These are phyloP conservation scores for Chloropsis hardwickii DNA, from an alignment of 2,113 vertebrate species.

Conservation along the genomic window DNA sequence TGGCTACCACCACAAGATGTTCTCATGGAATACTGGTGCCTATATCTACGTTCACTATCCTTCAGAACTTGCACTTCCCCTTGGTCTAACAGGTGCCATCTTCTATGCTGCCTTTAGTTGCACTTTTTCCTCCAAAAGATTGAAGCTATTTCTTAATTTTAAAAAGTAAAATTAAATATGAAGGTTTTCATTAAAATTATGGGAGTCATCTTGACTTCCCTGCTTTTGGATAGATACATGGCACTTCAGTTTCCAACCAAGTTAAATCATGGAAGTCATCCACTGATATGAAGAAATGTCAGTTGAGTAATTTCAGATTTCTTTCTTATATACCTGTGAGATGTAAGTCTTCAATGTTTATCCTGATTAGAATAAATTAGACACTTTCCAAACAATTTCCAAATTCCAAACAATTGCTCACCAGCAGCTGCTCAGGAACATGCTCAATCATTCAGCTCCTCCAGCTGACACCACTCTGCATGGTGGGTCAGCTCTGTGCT, in stretches of 20 bases:
- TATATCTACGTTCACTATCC: neutral
- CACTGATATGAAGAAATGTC: neutral
- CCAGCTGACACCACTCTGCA: neutral
- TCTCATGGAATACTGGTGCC: neutral
- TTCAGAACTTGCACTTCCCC: neutral
- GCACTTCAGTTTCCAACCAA: neutral
- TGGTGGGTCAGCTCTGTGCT: neutral
- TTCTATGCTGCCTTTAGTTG: neutral
- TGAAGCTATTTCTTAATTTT: neutral
- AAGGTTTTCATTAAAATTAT: neutral
- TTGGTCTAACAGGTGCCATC: neutral
- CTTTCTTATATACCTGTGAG: neutral
- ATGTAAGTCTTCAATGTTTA: neutral
- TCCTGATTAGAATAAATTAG: neutral
- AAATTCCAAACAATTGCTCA: neutral
- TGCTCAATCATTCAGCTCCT: neutral
- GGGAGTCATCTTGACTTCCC: neutral
- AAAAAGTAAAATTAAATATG: neutral
- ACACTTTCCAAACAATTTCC: no score
- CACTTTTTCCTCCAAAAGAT: neutral
- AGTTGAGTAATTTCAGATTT: neutral
- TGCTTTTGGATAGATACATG: neutral
- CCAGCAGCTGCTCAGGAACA: neutral
- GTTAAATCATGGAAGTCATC: neutral
- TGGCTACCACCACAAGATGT: fast-evolving